Base-by-base conservation (phyloP, 2,888 invertebrate genomes). In the Acleris emargana region DNA sequence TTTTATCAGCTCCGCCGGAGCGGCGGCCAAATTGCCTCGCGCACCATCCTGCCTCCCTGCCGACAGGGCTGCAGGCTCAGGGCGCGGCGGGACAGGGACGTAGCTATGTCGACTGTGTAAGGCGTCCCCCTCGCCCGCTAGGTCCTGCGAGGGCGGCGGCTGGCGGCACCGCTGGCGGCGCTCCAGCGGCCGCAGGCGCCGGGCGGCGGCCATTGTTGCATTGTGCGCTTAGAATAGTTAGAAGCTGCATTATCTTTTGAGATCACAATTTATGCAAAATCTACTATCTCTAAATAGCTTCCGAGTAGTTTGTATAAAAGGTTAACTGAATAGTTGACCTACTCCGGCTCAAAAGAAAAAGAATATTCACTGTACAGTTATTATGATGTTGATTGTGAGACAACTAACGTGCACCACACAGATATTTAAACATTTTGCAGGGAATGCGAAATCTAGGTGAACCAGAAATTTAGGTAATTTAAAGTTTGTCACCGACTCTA, bases 161-260 rank as follows among this genome's bases (percentile, higher is more conserved):
- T 32, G 49, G 52, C 18, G 50, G 6, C 58, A 13, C 53, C 53
- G 53, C 54, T 61, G 63, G 58, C 58, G 32, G 16, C 28, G 20
- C 45, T 54, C 59, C 58, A 69, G 51, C 64, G 55, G 57, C 55
- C 67, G 57, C 68, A 45, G 45, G 71, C 75, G 77, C 77, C 76
- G 74, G 77, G 77, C 76, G 74, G 75, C 74, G 73, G 73, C 73
- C 68, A 68, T 71, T 62, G 72, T 71, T 71, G 72, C 71, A 72
- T 52, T 45, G 55, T 18, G 22, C 42, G 28, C 58, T 47, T 51
- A 63, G 43, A 58, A 57, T 38, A 47, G 53, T 58, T 58, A 58
- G 17, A 18, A 38, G 55, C 28, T n/a, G 22, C 25, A 51, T 42
- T 52, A 63, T 17, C 53, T 55, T 43, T 59, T 64, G 64, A 59